Conservation (phyloP, 2,113 vertebrate species). For the Narcine bancroftii region DNA sequence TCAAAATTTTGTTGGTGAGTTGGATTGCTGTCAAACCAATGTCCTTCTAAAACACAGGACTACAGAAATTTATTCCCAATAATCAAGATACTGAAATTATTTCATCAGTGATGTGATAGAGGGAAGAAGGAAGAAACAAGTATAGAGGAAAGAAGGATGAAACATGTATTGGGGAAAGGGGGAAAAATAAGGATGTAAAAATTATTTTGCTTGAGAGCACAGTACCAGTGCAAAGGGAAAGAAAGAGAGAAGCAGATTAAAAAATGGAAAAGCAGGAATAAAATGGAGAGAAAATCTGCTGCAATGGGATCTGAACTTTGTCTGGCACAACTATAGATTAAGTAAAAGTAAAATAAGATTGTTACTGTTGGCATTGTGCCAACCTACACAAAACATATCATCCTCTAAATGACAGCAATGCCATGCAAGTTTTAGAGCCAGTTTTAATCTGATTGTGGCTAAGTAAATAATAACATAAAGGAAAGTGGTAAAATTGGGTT, state of each 20-base stretch:
- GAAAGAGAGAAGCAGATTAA: background rate
- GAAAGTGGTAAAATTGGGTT: slow-evolving; percentile 7
- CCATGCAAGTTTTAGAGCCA: background rate
- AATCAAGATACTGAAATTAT: background rate
- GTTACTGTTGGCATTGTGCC: background rate
- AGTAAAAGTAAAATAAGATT: background rate
- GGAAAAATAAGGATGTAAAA: too few relatives aligned
- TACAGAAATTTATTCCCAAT: background rate
- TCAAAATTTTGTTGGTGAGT: background rate
- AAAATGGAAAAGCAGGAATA: background rate
- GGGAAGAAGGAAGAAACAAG: background rate
- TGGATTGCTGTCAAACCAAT: background rate
- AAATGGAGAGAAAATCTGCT: background rate
- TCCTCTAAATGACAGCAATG: background rate
- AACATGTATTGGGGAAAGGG: background rate
- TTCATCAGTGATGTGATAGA: background rate
- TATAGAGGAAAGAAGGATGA: too few relatives aligned
- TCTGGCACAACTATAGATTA: background rate
- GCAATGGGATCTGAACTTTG: background rate
- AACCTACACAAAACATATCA: background rate
- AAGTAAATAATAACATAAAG: background rate
- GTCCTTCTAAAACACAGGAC: background rate
- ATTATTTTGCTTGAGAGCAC: background rate
- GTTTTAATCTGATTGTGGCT: background rate
- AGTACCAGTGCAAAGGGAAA: background rate